Evolutionary conservation across 2,888 invertebrate genomes (phyloP), one percentile per base, ranked within the genome.

Genomic region (Lutraria lutraria): DNA sequence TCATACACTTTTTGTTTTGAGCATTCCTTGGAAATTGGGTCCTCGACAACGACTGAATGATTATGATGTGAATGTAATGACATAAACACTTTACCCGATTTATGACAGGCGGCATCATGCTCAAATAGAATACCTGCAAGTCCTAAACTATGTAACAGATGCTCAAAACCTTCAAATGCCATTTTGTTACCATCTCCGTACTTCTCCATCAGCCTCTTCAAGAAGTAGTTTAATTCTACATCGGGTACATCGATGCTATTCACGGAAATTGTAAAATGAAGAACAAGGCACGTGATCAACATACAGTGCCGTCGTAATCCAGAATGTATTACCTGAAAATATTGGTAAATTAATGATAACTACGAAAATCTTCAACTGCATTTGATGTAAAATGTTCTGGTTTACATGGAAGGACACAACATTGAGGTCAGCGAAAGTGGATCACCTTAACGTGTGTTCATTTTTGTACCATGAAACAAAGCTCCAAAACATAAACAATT

Each of bases 151-250:
- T 91, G 82, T 68, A 93, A 81, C 53, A 94, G 84, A 88, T 94
- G 94, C 88, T 93, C 93, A 85, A 93, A 93, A 0, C 92, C 94
- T 85, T 93, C 93, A 81, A 89, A 93, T 19, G 92, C 43, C 84
- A 94, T 92, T 8, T 84, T 31, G 0, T 63, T 80, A 12, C 91
- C 92, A 83, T 93, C 89, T 16, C 93, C 93, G 89, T 94, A 94
- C 80, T 93, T 93, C n/a, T 79, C 31, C 85, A 93, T 90, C 15
- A 94, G 53, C 25, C 84, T 68, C 19, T 88, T 72, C 2, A 93
- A 34, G 83, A 92, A 93, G 52, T 83, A 91, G 19, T 88, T 81
- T 81, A 80, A 31, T 68, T 81, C 31, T 43, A 82, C 80, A 25
- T n/a, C 63, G 4, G 63, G 25, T 68, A 12, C 25, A 25, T 68